Evolutionary conservation across 2,113 vertebrate genomes (phyloP), one percentile per base, ranked within the genome.

Genomic region (Dryoscopus gambensis): DNA sequence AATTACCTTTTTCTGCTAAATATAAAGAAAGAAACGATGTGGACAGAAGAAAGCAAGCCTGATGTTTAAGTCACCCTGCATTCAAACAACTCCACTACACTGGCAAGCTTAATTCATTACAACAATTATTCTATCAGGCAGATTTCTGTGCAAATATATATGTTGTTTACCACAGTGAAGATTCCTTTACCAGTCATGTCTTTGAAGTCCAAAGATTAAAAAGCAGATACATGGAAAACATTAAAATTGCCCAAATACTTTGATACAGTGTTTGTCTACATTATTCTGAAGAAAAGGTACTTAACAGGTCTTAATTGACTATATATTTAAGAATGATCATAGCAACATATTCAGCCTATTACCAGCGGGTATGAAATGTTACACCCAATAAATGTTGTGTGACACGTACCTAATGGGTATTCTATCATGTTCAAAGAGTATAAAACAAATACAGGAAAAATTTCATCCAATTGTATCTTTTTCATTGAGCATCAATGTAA

Each of bases 391-490:
- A 98, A 98, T 59, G 96, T 86, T 73, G 88, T 96, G 96, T 96
- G 94, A 97, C 97, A 86, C 27, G 63, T 80, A 97, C 94, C 96
- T 97, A 96, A 96, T 96, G 95, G 92, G 94, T 84, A 98, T 57
- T 92, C 95, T 88, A 95, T 97, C 96, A 90, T 94, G 81, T 87
- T 97, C 97, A 97, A 98, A 96, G 95, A 97, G 93, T 96, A 96
- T 97, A 96, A 97, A 97, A 97, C 97, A 94, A 97, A 97, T 96
- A 96, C 64, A 85, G 95, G 63, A 95, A 97, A 96, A 96, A 96
- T 33, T 84, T 75, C 89, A 95, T 97, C 97, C 97, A 95, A 96
- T 97, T 97, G 94, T 39, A 97, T 95, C 96, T 97, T 97, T 95
- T 89, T 96, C 84, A 90, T 15, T 93, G 97, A 97, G 94, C 87